These are phyloP conservation scores for Sinocyclocheilus grahami DNA, from an alignment of 2,113 vertebrate genomes.

Conservation along the genomic window DNA sequence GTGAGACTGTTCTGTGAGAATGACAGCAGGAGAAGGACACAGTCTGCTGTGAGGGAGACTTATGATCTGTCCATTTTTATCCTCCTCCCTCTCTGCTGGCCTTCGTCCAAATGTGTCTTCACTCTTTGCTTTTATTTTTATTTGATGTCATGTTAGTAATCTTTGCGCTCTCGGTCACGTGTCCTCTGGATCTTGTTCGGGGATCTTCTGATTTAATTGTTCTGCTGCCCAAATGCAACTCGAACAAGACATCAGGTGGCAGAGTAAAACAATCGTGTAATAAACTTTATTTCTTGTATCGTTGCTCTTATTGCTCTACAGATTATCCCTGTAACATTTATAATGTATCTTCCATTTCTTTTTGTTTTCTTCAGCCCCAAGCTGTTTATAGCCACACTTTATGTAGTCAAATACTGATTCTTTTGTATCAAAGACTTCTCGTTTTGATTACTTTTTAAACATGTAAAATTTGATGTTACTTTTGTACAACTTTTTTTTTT, in stretches of 20 bases:
- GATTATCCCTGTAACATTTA: conserved; percentile 69
- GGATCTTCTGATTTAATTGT: conserved; percentile 17
- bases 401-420: conserved; percentile 91
- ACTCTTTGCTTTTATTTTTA: conserved; percentile 42
- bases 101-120: conserved; percentile 57
- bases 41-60: conserved; percentile 28
- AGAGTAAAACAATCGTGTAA: conserved; percentile 84
- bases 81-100: conserved; percentile 56
- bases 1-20: conserved; percentile 3
- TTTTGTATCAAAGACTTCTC: conserved; percentile 94
- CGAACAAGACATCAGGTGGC: conserved; percentile 84
- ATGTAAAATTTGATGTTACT: conserved; percentile 98
- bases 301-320: conserved; percentile 53
- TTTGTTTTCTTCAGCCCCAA: conserved; percentile 89
- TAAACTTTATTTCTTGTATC: conserved; percentile 29
- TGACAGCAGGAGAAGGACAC: conserved; percentile 34
- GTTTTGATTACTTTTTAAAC: conserved; percentile 97
- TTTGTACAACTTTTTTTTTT: conserved; percentile 85
- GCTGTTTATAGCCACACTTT: conserved; percentile 96
- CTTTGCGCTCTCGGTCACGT: conserved; percentile 10
- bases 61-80: conserved; percentile 45
- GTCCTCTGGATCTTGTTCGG: conserved; percentile 38
- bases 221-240: conserved; percentile 69
- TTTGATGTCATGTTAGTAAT: conserved; percentile 60
- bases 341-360: conserved; percentile 74